Evolutionary conservation across 2,113 vertebrate species (phyloP), one percentile per base, ranked within the genome.

Genomic region (Protobothrops mucrosquamatus): DNA sequence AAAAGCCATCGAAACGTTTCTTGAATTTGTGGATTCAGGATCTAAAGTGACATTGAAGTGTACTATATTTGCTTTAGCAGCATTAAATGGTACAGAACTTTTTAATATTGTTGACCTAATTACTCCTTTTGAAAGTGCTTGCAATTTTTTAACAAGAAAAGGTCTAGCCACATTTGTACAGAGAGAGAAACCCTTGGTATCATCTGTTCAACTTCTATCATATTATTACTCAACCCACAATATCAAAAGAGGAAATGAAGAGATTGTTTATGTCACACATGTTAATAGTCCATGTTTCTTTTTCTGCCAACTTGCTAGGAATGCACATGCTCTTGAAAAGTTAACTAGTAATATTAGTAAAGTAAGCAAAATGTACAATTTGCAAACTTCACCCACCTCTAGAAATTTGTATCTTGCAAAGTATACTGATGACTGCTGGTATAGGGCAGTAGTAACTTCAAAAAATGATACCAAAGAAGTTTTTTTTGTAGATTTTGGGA

Each of bases 401-500:
- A 98, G 97, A 88, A 97, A 92, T 7, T 93, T 99, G 96, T 99
- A 98, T 95, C 98, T 99, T 96, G 99, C 98, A 6, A 99, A 97
- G 93, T 99, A 99, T 91, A 98, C 95, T 1, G 98, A 99, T 93
- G 97, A 97, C 54, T 96, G 97, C 29, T 99, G 99, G 99, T 99
- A 99, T 51, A 98, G 99, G 89, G 99, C 98, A 29, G 94, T 98
- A 56, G 97, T 99, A 91, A 97, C 92, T 57, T 97, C 97, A 92
- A 96, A 94, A 94, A 95, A 97, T 0, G 97, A 98, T 11, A 96
- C 91, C 0, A 94, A 95, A 20, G 90, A 97, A 59, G 97, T 99
- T 26, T 98, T 99, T 85, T 99, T 99, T 98, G 99, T 99, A 94
- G 99, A 99, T 97, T 99, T 98, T 95, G 99, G 99, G 0, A 98